These are phyloP conservation scores for Aphidius gifuensis DNA, from an alignment of 1,140 invertebrate genomes.

Conservation along the genomic window DNA sequence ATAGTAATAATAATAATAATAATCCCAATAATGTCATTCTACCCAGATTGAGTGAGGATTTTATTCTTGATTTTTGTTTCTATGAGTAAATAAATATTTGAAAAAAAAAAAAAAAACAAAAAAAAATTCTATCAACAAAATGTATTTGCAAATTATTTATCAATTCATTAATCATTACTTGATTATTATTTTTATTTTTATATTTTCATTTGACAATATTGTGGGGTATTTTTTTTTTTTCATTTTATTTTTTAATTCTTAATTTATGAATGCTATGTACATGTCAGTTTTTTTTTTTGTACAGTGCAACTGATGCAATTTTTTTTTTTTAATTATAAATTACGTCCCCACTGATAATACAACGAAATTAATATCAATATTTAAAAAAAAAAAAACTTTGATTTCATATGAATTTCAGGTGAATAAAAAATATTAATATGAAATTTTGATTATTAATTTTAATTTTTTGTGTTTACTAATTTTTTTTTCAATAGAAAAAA, in stretches of 20 bases:
- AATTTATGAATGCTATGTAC: constrained; percentile 47
- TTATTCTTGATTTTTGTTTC: not conserved
- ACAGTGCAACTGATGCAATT: constrained; percentile 52
- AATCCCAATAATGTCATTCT: constrained; percentile 55
- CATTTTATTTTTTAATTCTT: constrained; percentile 24
- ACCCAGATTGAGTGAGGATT: constrained; percentile 52
- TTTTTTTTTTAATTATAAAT: constrained; percentile 30
- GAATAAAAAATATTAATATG: too few species aligned
- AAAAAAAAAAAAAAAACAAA: too few species aligned
- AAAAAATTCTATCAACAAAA: too few species aligned
- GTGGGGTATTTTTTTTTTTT: constrained; percentile 5
- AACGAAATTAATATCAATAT: too few species aligned
- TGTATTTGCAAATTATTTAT: too few species aligned
- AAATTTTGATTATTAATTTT: constrained; percentile 16
- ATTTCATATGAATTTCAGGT: too few species aligned
- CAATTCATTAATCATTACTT: constrained; percentile 4
- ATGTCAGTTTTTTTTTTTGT: constrained; percentile 51
- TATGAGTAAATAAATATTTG: constrained; percentile 46
- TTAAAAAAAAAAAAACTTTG: too few species aligned
- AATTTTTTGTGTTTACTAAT: constrained; percentile 22
- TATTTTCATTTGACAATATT: not conserved
- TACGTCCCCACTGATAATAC: too few species aligned
- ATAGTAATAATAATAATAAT: constrained; percentile 49
- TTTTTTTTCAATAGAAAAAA: constrained; percentile 5
- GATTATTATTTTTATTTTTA: not conserved